These are phyloP conservation scores for Babylonia areolata DNA, from an alignment of 1,140 invertebrate genomes.

Conservation along the genomic window DNA sequence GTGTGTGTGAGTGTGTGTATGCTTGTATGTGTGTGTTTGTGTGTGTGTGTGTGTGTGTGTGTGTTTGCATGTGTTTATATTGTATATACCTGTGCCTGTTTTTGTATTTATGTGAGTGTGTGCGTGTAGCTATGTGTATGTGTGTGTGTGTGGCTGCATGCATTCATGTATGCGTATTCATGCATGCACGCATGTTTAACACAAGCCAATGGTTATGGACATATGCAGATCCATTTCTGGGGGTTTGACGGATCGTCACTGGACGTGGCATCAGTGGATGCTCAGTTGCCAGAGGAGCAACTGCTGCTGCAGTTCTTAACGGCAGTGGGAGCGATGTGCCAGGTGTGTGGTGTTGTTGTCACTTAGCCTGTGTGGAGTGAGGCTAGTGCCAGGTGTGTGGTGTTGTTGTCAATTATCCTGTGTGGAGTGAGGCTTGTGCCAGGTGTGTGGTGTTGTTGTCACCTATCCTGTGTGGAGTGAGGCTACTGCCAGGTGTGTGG, in stretches of 20 bases:
- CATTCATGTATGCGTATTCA: too few species aligned
- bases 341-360: slow-evolving; percentile 51
- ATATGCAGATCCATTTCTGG: slow-evolving; percentile 53
- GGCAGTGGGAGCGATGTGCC: slow-evolving; percentile 57
- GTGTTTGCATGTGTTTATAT: neutral
- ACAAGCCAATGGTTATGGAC: too few species aligned
- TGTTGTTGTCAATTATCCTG: too few species aligned
- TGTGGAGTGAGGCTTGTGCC: too few species aligned
- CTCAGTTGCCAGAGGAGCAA: slow-evolving; percentile 48
- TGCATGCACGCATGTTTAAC: too few species aligned
- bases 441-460: too few species aligned
- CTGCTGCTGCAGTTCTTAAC: slow-evolving; percentile 58
- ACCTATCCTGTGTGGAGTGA: too few species aligned
- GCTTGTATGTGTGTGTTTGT: neutral
- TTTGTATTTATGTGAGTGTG: neutral
- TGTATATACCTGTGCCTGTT: neutral
- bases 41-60: slow-evolving; percentile 21
- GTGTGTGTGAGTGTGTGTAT: slow-evolving; percentile 5
- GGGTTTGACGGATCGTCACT: slow-evolving; percentile 55
- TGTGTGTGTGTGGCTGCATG: too few species aligned
- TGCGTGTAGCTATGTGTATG: neutral
- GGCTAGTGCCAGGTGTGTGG: too few species aligned
- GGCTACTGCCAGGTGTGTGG: too few species aligned
- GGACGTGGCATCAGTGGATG: slow-evolving; percentile 45
- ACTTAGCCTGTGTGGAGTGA: too few species aligned